Evolutionary conservation across 2,113 vertebrate genomes (phyloP).

Genomic region (Muntiacus reevesi): DNA sequence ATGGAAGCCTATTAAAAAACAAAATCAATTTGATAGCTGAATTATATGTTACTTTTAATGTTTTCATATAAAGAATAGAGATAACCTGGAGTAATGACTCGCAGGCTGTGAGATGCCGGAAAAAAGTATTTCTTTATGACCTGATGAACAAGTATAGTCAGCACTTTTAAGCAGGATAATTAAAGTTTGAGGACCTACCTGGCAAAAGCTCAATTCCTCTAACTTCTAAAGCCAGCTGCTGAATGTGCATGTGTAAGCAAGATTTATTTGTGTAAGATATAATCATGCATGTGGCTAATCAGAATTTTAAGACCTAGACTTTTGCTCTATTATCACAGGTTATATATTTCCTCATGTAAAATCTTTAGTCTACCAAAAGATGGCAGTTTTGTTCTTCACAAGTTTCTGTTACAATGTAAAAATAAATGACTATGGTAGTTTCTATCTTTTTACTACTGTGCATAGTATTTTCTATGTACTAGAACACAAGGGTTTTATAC

Average conservation of each 20-base stretch:
- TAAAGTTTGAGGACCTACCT: neutral
- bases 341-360: slow-evolving; percentile 22
- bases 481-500: neutral
- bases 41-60: slow-evolving; percentile 15
- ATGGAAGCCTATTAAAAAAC: neutral
- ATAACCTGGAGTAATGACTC: neutral
- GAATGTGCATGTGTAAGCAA: neutral
- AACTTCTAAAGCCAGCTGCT: neutral
- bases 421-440: neutral
- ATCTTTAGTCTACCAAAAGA: slow-evolving; percentile 64
- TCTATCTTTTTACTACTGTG: neutral
- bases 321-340: neutral
- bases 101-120: neutral
- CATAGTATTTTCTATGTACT: neutral
- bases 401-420: slow-evolving; percentile 3
- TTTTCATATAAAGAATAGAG: neutral
- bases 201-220: neutral
- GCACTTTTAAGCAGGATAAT: neutral
- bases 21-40: neutral
- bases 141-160: neutral
- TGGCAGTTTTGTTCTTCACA: slow-evolving; percentile 68
- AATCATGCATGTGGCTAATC: neutral
- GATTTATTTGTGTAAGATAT: neutral
- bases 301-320: neutral
- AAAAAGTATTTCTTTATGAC: neutral